Evolutionary conservation across 2,113 vertebrate species (phyloP).

Genomic region (Gavia stellata): DNA sequence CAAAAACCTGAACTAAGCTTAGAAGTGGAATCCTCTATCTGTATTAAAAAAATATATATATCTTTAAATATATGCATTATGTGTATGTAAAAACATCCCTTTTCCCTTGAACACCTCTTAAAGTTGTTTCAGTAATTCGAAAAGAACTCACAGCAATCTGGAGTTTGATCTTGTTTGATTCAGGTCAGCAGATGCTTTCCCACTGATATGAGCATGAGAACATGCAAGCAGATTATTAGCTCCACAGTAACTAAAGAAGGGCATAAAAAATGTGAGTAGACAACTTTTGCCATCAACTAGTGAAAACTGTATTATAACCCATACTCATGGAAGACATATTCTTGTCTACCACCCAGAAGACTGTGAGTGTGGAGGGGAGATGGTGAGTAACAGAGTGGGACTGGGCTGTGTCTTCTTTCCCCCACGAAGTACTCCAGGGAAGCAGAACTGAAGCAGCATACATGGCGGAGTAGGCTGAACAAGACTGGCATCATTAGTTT

Average conservation of each 20-base stretch:
- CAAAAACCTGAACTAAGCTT: background rate
- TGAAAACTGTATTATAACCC: background rate
- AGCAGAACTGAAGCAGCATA: background rate
- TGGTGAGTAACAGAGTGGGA: background rate
- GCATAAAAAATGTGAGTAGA: background rate
- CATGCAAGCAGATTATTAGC: background rate
- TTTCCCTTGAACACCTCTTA: background rate
- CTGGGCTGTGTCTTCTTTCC: background rate
- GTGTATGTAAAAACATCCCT: background rate
- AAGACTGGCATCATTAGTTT: background rate
- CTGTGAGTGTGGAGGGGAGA: background rate
- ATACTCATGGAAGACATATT: background rate
- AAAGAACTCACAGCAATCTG: background rate
- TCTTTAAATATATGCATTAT: background rate
- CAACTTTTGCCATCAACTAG: background rate
- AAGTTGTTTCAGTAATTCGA: background rate
- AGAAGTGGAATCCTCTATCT: background rate
- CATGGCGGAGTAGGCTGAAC: background rate
- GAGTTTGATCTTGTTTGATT: background rate
- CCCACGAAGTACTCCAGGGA: rapidly evolving
- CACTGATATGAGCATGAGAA: background rate
- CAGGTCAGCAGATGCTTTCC: background rate
- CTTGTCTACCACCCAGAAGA: background rate
- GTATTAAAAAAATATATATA: background rate
- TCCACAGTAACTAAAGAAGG: background rate